Evolutionary conservation across 1,140 invertebrate genomes (phyloP), one percentile per base, ranked within the genome.

Genomic region (Drosophila albomicans): DNA sequence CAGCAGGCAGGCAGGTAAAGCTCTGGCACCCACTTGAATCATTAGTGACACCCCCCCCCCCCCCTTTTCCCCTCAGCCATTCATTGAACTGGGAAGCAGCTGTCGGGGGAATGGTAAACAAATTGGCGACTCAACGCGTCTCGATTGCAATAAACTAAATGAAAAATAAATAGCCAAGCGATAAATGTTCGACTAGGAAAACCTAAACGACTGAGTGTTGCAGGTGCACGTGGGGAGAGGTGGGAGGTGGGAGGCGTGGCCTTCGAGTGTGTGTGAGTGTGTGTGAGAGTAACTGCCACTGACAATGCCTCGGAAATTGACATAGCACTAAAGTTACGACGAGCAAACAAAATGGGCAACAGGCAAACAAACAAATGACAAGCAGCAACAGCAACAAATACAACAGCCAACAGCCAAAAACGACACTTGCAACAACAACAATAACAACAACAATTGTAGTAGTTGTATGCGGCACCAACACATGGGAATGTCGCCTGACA

Each of bases 121-220:
- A 75, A 57, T 75, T 77, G 73, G 63, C 68, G 61, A 59, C 67
- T 61, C 69, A 52, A 30, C 75, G 65, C 64, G 72, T 68, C 69
- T 68, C 74, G 78, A 81, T 81, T 73, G 82, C 82, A 64, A 87
- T 86, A 82, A 86, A 86, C 79, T 87, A 87, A 82, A 86, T 87
- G 70, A 87, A 86, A 86, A 87, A 79, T 79, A 86, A 86, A 87
- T 82, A 86, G 64, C 59, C 63, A 63, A 87, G 85, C 69, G 56
- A 56, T 62, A 68, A 64, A 49, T 64, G 16, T 54, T 52, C n/a
- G 63, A 43, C 28, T 32, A 63, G 58, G 3, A 49, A 4, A 25
- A 20, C 32, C 46, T 32, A 54, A 66, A 38, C 20, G 35, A 43
- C 45, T 13, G 20, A 25, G 38, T 7, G 20, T 38, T 11, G 49